Conservation (phyloP, 2,113 vertebrate genomes). For the Dolichallabes microphthalmus region DNA sequence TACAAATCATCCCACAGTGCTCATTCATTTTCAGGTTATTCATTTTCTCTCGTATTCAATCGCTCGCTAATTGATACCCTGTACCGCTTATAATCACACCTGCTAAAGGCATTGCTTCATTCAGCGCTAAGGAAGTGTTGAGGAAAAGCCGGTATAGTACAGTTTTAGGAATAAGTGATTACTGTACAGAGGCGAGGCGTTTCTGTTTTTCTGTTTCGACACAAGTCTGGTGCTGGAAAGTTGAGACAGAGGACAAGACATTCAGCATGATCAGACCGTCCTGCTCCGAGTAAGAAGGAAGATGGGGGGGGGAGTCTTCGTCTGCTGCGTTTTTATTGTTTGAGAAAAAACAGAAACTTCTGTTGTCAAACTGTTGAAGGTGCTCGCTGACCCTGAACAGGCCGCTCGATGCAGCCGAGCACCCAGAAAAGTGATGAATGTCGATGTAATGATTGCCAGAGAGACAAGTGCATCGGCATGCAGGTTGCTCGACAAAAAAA, state of each 20-base stretch:
- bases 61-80: neutral
- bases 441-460: constrained; percentile 50
- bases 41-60: neutral
- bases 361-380: constrained; percentile 69
- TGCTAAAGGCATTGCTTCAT: neutral
- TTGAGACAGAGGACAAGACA: neutral
- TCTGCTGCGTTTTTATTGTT: constrained; percentile 52
- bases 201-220: neutral
- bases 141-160: neutral
- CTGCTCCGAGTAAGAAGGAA: neutral
- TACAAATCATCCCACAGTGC: no score
- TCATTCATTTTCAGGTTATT: neutral
- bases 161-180: neutral
- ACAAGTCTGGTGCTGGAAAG: neutral
- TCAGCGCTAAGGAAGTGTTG: neutral
- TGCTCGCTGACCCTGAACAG: constrained; percentile 69
- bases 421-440: constrained; percentile 67
- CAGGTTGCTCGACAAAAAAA: neutral
- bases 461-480: constrained; percentile 28
- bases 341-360: constrained; percentile 65
- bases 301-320: constrained; percentile 16
- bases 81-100: neutral
- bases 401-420: constrained; percentile 59
- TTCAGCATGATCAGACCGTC: neutral
- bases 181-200: neutral